Conservation (phyloP, 2,113 vertebrate genomes). For the Tachysurus fulvidraco region DNA sequence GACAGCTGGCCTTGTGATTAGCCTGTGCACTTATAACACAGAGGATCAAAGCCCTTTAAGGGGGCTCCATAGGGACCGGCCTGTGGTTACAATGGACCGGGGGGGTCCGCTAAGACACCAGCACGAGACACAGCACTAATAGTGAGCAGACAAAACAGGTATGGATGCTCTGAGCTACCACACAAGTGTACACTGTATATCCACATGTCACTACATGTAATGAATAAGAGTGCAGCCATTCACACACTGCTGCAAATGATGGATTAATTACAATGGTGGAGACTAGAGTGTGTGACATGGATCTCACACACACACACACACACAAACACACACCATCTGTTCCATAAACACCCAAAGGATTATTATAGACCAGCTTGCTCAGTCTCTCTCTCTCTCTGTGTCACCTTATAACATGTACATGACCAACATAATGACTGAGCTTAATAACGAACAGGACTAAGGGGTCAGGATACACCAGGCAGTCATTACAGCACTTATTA, state of each 20-base stretch:
- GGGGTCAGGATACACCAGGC: neutral
- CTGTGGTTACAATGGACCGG: constrained; percentile 33
- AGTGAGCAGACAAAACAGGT: neutral
- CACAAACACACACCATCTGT: constrained; percentile 67
- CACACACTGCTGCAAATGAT: constrained; percentile 28
- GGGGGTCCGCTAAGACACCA: constrained; percentile 17
- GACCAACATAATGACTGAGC: neutral
- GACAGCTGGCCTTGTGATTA: constrained; percentile 78
- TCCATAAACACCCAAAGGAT: constrained; percentile 69
- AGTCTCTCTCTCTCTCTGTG: constrained; percentile 25
- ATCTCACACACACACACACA: constrained; percentile 47
- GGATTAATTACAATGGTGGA: constrained; percentile 46
- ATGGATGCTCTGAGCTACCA: neutral
- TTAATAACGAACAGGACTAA: neutral
- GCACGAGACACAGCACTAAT: neutral
- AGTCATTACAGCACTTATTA: neutral
- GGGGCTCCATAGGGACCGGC: constrained; percentile 61
- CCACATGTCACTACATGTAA: neutral
- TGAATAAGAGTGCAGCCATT: neutral
- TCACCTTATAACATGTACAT: constrained; percentile 6
- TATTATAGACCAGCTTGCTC: constrained; percentile 61
- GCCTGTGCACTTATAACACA: constrained; percentile 66
- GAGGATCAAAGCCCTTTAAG: constrained; percentile 68
- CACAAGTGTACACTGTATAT: neutral
- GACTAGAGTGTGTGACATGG: constrained; percentile 42